Conservation (phyloP, 2,888 invertebrate genomes). For the Temnothorax unifasciatus region DNA sequence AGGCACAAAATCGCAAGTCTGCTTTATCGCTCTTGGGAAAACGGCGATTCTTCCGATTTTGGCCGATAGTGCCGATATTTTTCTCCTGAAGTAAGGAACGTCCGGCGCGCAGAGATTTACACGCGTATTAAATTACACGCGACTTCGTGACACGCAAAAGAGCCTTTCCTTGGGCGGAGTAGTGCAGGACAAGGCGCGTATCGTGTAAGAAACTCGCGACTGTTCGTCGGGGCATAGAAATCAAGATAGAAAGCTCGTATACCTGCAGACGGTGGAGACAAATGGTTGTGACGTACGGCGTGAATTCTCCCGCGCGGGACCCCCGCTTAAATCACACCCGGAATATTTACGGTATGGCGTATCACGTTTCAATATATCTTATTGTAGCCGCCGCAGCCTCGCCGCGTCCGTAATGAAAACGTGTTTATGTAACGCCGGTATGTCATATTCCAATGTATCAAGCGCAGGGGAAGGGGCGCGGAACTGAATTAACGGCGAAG, state of each 20-base stretch:
- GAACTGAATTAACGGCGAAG: slow-evolving; percentile 52
- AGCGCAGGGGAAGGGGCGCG: slow-evolving; percentile 47
- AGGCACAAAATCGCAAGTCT: not conserved
- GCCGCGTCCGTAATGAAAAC: slow-evolving; percentile 72
- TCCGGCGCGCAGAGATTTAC: slow-evolving; percentile 71
- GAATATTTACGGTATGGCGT: slow-evolving; percentile 76
- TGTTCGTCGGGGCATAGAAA: slow-evolving; percentile 77
- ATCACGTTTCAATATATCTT: slow-evolving; percentile 78
- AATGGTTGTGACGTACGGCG: slow-evolving; percentile 77
- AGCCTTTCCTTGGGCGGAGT: slow-evolving; percentile 75
- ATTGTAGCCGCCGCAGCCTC: slow-evolving; percentile 71
- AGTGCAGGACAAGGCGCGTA: slow-evolving; percentile 64
- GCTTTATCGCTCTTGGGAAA: slow-evolving; percentile 61
- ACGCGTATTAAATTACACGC: slow-evolving; percentile 77
- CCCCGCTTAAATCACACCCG: slow-evolving; percentile 75
- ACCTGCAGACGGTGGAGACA: slow-evolving; percentile 76
- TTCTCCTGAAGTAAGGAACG: slow-evolving; percentile 67
- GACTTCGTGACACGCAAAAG: slow-evolving; percentile 77
- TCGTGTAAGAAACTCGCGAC: slow-evolving; percentile 73
- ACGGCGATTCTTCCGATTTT: slow-evolving; percentile 68
- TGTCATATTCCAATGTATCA: slow-evolving; percentile 69
- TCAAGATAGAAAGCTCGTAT: slow-evolving; percentile 78
- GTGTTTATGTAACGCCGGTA: slow-evolving; percentile 73
- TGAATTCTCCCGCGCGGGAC: slow-evolving; percentile 67
- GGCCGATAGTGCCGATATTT: slow-evolving; percentile 73